These are phyloP conservation scores for Taenioides sp. DNA, from an alignment of 2,797 vertebrate genomes.

Conservation along the genomic window DNA sequence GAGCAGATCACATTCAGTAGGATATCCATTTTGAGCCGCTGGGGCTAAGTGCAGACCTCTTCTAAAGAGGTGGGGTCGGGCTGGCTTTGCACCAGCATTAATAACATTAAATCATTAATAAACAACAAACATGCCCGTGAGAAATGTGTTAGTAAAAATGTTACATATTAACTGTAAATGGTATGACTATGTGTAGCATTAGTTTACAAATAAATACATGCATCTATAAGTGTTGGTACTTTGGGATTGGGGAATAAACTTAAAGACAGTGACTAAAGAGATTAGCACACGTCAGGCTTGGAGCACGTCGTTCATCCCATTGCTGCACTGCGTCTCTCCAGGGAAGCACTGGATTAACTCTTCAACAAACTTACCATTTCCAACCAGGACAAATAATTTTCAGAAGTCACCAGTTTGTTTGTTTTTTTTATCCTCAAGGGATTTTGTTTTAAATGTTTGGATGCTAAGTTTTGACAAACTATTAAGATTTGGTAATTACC, in stretches of 20 bases:
- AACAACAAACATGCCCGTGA: background rate
- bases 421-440: background rate
- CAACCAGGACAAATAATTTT: slow-evolving; percentile 13
- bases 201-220: slow-evolving; percentile 14
- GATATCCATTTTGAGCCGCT: slow-evolving; percentile 48
- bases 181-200: slow-evolving; percentile 7
- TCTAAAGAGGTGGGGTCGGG: slow-evolving; percentile 2
- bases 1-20: slow-evolving; percentile 3
- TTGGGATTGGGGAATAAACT: slow-evolving; percentile 25
- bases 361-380: slow-evolving; percentile 13
- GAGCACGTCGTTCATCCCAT: slow-evolving; percentile 59
- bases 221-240: slow-evolving; percentile 11
- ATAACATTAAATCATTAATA: slow-evolving; percentile 22
- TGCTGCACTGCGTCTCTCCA: slow-evolving; percentile 41
- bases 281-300: slow-evolving; percentile 76
- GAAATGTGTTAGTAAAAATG: background rate
- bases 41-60: slow-evolving; percentile 17
- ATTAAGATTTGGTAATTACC: background rate
- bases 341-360: slow-evolving; percentile 45
- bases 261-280: slow-evolving; percentile 72
- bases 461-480: background rate
- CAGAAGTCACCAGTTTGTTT: slow-evolving; percentile 15
- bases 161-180: too few relatives aligned
- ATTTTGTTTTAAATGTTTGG: background rate
- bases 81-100: slow-evolving; percentile 18